Conservation (phyloP, 92 coral and sea anemone species). For the Phenganax marumi region DNA sequence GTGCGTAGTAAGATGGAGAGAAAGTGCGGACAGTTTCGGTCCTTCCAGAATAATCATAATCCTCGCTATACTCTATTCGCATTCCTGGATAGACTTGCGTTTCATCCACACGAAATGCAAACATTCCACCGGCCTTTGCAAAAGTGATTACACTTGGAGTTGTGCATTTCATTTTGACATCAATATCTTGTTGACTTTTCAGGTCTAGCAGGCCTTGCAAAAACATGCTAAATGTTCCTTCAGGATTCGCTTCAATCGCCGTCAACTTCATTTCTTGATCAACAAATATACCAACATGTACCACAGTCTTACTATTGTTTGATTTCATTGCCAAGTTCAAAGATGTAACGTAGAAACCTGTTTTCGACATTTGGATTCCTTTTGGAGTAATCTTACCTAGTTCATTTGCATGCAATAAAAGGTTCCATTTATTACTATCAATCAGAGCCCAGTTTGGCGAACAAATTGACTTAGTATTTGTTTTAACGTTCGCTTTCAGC, state of each 20-base stretch:
- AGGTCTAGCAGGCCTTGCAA: constrained; percentile 6
- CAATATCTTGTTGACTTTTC: not conserved
- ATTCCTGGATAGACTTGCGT: not conserved
- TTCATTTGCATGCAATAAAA: not conserved
- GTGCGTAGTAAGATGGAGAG: not conserved
- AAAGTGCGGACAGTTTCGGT: not conserved
- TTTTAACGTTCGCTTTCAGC: not conserved
- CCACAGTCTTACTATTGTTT: no score
- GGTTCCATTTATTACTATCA: not conserved
- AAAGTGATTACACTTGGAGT: not conserved
- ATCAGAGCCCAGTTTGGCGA: not conserved
- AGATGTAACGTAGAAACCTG: not conserved
- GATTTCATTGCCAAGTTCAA: constrained; percentile 10
- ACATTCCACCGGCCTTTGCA: not conserved
- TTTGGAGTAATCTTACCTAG: not conserved
- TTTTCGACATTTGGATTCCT: constrained; percentile 6
- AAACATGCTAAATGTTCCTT: not conserved
- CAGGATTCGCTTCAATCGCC: constrained; percentile 6
- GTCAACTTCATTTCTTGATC: not conserved
- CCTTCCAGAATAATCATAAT: not conserved
- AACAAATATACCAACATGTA: constrained; percentile 1
- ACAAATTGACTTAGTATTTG: not conserved
- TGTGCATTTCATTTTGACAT: not conserved
- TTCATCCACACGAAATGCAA: not conserved
- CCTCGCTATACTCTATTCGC: not conserved